A percentile compares a stretch with the other conserved stretches of the same genome.
These are phyloP conservation scores for Sesia apiformis DNA, from an alignment of 2,888 invertebrate genomes.

Conservation along the genomic window DNA sequence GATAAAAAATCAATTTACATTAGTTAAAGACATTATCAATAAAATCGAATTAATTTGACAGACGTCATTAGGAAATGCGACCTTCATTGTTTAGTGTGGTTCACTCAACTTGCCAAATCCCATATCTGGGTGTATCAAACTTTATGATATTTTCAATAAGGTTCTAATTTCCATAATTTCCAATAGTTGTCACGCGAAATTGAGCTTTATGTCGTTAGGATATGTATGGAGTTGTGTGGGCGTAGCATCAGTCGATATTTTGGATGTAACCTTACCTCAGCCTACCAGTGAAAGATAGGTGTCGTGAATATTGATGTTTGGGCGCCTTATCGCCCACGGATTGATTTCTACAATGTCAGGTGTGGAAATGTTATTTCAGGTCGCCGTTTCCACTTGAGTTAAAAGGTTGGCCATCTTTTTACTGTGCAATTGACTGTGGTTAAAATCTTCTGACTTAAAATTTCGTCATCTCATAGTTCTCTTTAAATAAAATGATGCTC, in stretches of 20 bases:
- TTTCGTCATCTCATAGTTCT: too few relatives aligned
- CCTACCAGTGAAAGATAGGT: slow-evolving; percentile 18
- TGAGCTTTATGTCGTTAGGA: slow-evolving; percentile 10
- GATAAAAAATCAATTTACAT: too few relatives aligned
- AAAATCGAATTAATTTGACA: too few relatives aligned
- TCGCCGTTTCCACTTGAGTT: too few relatives aligned
- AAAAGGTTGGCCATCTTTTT: background rate
- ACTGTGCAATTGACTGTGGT: background rate
- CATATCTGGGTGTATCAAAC: too few relatives aligned
- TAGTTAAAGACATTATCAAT: too few relatives aligned
- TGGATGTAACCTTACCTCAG: slow-evolving; percentile 18
- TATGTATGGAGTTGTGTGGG: slow-evolving; percentile 11
- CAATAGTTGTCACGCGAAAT: slow-evolving; percentile 2
- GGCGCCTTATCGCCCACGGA: slow-evolving; percentile 6
- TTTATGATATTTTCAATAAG: background rate
- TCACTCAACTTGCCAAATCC: too few relatives aligned
- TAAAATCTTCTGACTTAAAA: background rate
- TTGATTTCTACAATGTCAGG: background rate
- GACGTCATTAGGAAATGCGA: too few relatives aligned
- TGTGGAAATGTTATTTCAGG: background rate
- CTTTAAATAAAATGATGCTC: too few relatives aligned
- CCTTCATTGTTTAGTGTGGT: too few relatives aligned
- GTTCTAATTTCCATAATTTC: background rate
- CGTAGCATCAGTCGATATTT: slow-evolving; percentile 13
- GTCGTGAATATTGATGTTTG: slow-evolving; percentile 19